Conservation (phyloP, 2,113 vertebrate species). For the Oxygymnocypris stewartii region DNA sequence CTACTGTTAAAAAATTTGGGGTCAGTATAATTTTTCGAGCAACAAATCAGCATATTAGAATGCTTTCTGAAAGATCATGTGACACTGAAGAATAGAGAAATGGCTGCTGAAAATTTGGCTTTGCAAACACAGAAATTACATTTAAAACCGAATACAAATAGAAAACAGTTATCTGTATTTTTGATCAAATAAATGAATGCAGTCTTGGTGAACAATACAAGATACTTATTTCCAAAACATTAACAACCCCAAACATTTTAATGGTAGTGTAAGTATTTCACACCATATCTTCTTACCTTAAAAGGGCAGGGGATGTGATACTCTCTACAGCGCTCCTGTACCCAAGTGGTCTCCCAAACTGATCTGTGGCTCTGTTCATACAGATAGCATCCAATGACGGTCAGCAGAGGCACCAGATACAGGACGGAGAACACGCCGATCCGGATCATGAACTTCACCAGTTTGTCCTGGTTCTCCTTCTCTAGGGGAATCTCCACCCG, state of each 20-base stretch:
- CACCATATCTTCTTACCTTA: conserved; percentile 75
- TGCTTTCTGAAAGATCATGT: not conserved
- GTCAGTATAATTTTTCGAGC: not conserved
- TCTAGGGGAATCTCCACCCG: conserved; percentile 97
- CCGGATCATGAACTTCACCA: conserved; percentile 99
- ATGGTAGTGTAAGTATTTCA: not conserved
- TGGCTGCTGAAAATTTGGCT: not conserved
- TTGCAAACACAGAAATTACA: not conserved
- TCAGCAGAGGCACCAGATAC: conserved; percentile 93
- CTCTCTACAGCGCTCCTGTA: conserved; percentile 91
- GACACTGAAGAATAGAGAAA: not conserved
- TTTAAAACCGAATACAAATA: not conserved
- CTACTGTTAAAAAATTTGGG: not conserved
- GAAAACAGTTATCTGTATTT: not conserved
- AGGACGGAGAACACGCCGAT: conserved; percentile 97
- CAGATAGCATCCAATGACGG: conserved; percentile 91
- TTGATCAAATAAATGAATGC: too few relatives aligned
- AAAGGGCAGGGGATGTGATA: conserved; percentile 97
- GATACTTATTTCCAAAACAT: too few relatives aligned
- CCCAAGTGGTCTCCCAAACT: conserved; percentile 95
- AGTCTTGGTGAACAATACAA: not conserved
- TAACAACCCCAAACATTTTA: not conserved
- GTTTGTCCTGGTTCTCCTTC: conserved; percentile 98
- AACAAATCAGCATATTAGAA: not conserved
- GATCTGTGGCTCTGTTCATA: conserved; percentile 91